These are phyloP conservation scores for Loris lydekkerianus DNA, from an alignment of 2,797 vertebrate species.

Conservation along the genomic window DNA sequence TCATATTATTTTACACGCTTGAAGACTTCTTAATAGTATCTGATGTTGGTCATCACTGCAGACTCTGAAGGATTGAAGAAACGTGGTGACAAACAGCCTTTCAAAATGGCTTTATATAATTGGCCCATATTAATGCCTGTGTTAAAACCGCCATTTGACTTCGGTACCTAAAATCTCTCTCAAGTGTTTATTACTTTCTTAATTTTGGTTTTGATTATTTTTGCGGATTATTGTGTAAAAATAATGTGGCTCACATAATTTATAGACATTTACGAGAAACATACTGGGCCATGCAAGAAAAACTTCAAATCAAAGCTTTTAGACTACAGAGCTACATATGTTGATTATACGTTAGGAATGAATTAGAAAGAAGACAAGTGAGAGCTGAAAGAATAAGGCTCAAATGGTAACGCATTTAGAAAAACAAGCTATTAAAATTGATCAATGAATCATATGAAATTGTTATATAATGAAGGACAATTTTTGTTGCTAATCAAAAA, in stretches of 20 bases:
- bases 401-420: not conserved
- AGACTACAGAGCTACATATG: not conserved
- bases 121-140: slow-evolving; percentile 75
- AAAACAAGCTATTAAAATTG: not conserved
- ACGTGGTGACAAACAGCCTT: slow-evolving; percentile 86
- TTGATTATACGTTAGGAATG: not conserved
- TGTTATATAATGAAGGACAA: not conserved
- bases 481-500: not conserved
- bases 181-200: slow-evolving; percentile 76
- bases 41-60: slow-evolving; percentile 93
- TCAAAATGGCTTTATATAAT: slow-evolving; percentile 85
- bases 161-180: slow-evolving; percentile 76
- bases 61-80: slow-evolving; percentile 86
- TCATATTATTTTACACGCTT: slow-evolving; percentile 99
- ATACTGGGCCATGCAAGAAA: not conserved
- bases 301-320: not conserved
- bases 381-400: not conserved
- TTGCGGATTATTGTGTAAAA: too few relatives aligned
- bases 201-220: slow-evolving; percentile 67
- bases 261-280: too few relatives aligned
- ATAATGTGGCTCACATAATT: too few relatives aligned
- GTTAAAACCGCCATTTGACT: slow-evolving; percentile 83
- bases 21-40: slow-evolving; percentile 99
- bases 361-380: not conserved
- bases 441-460: not conserved